Evolutionary conservation across 2,113 vertebrate species (phyloP), one percentile per base, ranked within the genome.

Genomic region (Oncorhynchus kisutch): DNA sequence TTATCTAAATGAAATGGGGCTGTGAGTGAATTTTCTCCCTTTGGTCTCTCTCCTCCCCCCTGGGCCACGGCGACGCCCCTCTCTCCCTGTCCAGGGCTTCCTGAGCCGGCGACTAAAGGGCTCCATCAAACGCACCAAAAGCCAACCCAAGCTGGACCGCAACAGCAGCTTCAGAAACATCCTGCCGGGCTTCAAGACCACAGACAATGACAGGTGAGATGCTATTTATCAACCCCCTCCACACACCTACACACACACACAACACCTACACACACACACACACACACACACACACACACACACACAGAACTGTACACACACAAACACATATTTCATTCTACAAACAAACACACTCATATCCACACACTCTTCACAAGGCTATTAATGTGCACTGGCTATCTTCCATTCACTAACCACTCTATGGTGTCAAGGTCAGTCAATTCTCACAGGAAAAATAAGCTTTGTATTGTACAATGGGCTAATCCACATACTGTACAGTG

Each of bases 121-220:
- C 91, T 99, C 97, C 90, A 97, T 98, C 83, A 96, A 96, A 85
- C 91, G 96, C 77, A 96, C 96, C 91, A 96, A 94, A 84, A 97
- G 96, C 88, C 96, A 97, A 85, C 95, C 96, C 72, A 98, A 97
- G 93, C 95, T 97, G 45, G 95, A 96, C 71, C 93, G 93, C 82
- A 95, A 95, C 88, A 95, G 92, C 94, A 97, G 96, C 92, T 90
- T 96, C 88, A 93, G 93, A 84, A 92, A 93, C 87, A 93, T 96
- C 83, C 88, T 93, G 79, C 94, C 93, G 85, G 94, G 93, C 90
- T 94, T 96, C 92, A 93, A 90, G 85, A 93, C 89, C 1, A 77
- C 91, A 84, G 94, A 97, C 92, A 93, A 96, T 96, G 95, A 94
- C 86, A 95, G 96, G 96, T 97, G 91, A 87, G 87, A 39, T 54